Percentiles rank a stretch among this genome's conserved stretches.
Conservation (phyloP, 2,888 invertebrate species). For the Lypha dubia region DNA sequence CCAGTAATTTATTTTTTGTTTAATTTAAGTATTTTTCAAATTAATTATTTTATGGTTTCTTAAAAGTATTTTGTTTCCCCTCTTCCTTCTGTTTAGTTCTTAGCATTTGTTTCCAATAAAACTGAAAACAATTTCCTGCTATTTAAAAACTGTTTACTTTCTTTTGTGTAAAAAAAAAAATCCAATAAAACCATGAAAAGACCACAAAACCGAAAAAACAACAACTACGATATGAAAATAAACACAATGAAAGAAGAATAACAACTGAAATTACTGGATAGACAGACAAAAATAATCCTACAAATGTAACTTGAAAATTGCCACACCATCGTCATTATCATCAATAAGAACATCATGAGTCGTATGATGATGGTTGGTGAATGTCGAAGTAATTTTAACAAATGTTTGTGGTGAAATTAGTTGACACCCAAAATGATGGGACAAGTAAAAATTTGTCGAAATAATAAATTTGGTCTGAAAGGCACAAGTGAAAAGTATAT, state of each 20-base stretch:
- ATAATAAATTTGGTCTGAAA: slow-evolving; percentile 11
- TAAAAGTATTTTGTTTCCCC: slow-evolving; percentile 45
- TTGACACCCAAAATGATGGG: slow-evolving; percentile 55
- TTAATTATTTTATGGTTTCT: slow-evolving; percentile 62
- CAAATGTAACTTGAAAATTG: background rate
- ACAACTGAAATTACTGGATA: slow-evolving; percentile 42
- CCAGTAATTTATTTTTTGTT: slow-evolving; percentile 26
- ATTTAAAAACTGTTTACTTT: slow-evolving; percentile 38
- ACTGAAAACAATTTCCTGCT: slow-evolving; percentile 36
- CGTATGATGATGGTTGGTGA: slow-evolving; percentile 16
- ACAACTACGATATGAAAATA: slow-evolving; percentile 16
- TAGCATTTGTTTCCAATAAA: slow-evolving; percentile 25
- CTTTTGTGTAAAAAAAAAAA: slow-evolving; percentile 33
- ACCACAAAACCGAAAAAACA: slow-evolving; percentile 49
- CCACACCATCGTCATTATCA: slow-evolving; percentile 31
- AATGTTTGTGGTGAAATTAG: slow-evolving; percentile 66
- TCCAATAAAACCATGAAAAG: slow-evolving; percentile 31
- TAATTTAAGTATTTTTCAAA: slow-evolving; percentile 36
- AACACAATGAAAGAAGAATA: slow-evolving; percentile 54
- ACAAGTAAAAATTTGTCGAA: slow-evolving; percentile 50
- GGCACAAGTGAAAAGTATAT: slow-evolving; percentile 9
- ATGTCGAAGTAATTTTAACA: slow-evolving; percentile 38
- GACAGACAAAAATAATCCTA: slow-evolving; percentile 4
- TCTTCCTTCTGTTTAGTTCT: background rate
- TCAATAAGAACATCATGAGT: slow-evolving; percentile 11